Evolutionary conservation across 2,113 vertebrate genomes (phyloP), one percentile per base, ranked within the genome.

Genomic region (Phainopepla nitens): DNA sequence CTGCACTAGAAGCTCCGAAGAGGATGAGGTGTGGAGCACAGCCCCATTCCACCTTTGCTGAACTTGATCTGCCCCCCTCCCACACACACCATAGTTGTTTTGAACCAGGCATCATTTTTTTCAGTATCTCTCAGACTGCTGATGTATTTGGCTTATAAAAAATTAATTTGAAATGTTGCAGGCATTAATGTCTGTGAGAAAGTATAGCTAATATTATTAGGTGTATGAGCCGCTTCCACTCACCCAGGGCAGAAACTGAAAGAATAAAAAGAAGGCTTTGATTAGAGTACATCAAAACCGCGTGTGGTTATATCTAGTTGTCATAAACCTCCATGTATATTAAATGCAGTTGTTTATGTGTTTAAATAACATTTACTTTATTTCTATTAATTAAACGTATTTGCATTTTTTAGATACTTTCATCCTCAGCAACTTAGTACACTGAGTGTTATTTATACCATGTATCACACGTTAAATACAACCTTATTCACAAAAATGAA

Each of bases 71-170:
- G 25, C 9, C 33, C 11, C 11, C 14, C 36, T 77, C 33, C 36
- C 33, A 68, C 14, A 11, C 25, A 6, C 22, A 21, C 3, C 0
- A 0, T 11, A 14, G 11, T 10, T 66, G 25, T 25, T 86, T 77
- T 76, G 62, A 50, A 53, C 3, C 27, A 36, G 31, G 10, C 17
- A 33, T 18, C 1, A 8, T 27, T 51, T 75, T 35, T 18, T 42
- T 39, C 82, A 86, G 44, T 58, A 36, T 66, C 42, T 57, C 42
- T 68, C 44, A 27, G 31, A 44, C 36, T 70, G 16, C 28, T 69
- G 42, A 49, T 20, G 5, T 57, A 31, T 15, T 25, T 9, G 28
- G 2, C 13, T 77, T 61, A 28, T 51, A 41, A 84, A 91, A 89
- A 62, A 54, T 18, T 0, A 0, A 12, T 81, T 69, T 42, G 12